Evolutionary conservation across 2,797 vertebrate species (phyloP).

Genomic region (Sebastes itinus): DNA sequence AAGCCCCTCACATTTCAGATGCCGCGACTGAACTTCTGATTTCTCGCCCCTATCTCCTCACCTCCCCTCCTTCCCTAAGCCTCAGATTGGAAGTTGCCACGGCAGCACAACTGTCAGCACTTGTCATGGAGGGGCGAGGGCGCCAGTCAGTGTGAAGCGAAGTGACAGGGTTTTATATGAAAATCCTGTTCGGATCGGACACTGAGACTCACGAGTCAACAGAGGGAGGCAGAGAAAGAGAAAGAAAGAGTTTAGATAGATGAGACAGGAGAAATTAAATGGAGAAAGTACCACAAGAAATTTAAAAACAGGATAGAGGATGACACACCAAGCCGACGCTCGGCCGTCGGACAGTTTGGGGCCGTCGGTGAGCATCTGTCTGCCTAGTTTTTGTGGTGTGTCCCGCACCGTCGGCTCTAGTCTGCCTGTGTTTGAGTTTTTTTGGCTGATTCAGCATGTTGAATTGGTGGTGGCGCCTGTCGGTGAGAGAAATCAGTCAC

Average conservation of each 20-base stretch:
- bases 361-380: too few species aligned
- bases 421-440: too few species aligned
- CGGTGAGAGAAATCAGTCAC: too few species aligned
- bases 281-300: neutral
- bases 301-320: neutral
- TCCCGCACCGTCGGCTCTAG: too few species aligned
- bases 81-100: slow-evolving; percentile 80
- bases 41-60: slow-evolving; percentile 39
- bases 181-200: slow-evolving; percentile 76
- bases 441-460: too few species aligned
- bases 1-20: slow-evolving; percentile 69
- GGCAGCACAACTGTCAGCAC: slow-evolving; percentile 83
- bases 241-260: neutral
- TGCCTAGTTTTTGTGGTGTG: too few species aligned
- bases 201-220: slow-evolving; percentile 51
- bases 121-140: slow-evolving; percentile 71
- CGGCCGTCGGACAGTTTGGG: too few species aligned
- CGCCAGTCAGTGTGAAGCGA: slow-evolving; percentile 67
- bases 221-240: neutral
- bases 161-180: slow-evolving; percentile 84
- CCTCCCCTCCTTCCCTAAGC: slow-evolving; percentile 62
- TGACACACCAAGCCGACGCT: too few species aligned
- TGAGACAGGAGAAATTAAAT: slow-evolving; percentile 16
- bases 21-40: slow-evolving; percentile 70
- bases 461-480: fast-evolving